Conservation (phyloP, 2,888 invertebrate genomes). For the Ptilodon capucinus region DNA sequence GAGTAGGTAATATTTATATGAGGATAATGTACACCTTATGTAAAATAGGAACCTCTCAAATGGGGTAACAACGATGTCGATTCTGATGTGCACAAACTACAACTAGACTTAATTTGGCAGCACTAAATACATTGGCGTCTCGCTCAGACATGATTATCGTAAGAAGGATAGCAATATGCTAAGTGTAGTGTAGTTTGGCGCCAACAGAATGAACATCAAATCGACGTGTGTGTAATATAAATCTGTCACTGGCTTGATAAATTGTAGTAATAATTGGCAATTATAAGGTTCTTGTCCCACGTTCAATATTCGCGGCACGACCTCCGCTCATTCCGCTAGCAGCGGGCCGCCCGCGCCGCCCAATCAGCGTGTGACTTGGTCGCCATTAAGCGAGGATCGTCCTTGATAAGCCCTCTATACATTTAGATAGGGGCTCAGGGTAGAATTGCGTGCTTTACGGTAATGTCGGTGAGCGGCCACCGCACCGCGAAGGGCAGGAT, state of each 20-base stretch:
- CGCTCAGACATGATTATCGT: no score
- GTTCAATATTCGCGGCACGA: neutral
- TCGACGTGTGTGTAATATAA: no score
- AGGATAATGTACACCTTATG: no score
- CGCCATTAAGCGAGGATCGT: neutral
- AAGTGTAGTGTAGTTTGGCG: no score
- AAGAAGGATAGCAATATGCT: no score
- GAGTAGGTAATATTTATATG: no score
- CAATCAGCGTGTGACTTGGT: neutral
- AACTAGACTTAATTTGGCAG: no score
- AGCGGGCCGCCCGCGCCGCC: neutral
- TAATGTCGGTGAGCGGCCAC: neutral
- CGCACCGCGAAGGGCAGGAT: neutral
- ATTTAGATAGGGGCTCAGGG: neutral
- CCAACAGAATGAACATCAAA: no score
- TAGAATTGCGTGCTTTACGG: neutral
- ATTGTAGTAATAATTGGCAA: neutral
- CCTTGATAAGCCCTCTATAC: constrained; percentile 1
- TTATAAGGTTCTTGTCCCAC: neutral
- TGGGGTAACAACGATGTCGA: no score
- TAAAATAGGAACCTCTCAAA: no score
- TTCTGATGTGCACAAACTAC: neutral
- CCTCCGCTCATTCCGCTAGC: neutral
- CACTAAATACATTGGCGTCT: no score
- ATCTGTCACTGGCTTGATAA: neutral